phyloP scores from a whole-genome alignment of 2,888 invertebrate genomes.

The Mechanitis messenoides region DNA sequence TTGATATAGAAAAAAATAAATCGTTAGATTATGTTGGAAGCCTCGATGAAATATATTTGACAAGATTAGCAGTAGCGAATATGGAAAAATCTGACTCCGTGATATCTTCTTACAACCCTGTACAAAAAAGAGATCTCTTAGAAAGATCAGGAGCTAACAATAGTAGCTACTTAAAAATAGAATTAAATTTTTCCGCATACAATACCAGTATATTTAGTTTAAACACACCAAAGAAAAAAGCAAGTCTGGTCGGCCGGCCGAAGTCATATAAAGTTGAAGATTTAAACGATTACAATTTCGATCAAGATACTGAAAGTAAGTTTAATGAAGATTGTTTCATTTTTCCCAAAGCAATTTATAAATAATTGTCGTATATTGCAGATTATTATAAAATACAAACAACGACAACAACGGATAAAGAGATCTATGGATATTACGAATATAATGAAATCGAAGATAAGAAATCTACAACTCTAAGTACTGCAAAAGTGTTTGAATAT shows the following conservation, averaged over 20 bases:
- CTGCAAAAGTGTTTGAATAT: constrained; percentile 10
- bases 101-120: constrained; percentile 34
- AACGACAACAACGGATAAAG: constrained; percentile 35
- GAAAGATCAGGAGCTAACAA: constrained; percentile 27
- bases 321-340: constrained; percentile 21
- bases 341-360: constrained; percentile 7
- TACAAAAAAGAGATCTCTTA: constrained; percentile 45
- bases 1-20: constrained; percentile 54
- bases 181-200: constrained; percentile 12
- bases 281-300: constrained; percentile 34
- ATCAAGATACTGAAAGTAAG: constrained; percentile 47
- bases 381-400: constrained; percentile 37
- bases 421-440: constrained; percentile 48
- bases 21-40: constrained; percentile 44
- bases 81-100: constrained; percentile 39
- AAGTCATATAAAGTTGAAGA: constrained; percentile 57
- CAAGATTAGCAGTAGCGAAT: constrained; percentile 52
- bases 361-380: constrained; percentile 44
- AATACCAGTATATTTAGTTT: constrained; percentile 8
- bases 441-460: constrained; percentile 34
- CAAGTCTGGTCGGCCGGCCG: constrained; percentile 50
- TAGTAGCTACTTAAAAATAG: constrained; percentile 16
- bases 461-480: constrained; percentile 18
- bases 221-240: constrained; percentile 34
- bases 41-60: constrained; percentile 56